A percentile compares a stretch with the other conserved stretches of the same genome.
Conservation (phyloP, 2,797 vertebrate species). For the Hirundo rustica region DNA sequence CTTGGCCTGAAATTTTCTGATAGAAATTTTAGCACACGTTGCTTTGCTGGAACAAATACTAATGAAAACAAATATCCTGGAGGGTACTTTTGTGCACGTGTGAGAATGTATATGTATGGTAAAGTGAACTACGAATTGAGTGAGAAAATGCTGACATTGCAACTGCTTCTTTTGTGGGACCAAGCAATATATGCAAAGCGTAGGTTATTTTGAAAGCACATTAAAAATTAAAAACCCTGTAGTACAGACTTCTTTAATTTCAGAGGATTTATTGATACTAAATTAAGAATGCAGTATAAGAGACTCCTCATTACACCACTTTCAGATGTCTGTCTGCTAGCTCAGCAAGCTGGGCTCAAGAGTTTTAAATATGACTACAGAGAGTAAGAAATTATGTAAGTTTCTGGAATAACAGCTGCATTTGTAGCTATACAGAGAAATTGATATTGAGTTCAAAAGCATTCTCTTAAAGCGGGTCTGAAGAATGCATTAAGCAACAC, state of each 20-base stretch:
- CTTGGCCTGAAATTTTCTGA: neutral
- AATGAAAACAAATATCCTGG: neutral
- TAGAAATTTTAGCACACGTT: neutral
- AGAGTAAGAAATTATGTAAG: neutral
- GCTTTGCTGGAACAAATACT: neutral
- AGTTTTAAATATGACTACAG: neutral
- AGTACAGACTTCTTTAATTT: neutral
- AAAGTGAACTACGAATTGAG: neutral
- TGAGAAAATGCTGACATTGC: neutral
- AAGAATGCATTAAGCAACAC: neutral
- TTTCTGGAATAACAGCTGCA: neutral
- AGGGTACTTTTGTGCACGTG: neutral
- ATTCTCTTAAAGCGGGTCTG: neutral
- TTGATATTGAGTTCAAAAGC: neutral
- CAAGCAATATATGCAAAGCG: neutral
- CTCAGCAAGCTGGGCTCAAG: neutral
- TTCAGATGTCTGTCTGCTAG: neutral
- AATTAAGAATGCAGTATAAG: neutral
- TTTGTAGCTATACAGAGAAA: neutral
- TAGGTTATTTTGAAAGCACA: neutral
- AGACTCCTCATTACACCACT: neutral
- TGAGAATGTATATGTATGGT: neutral
- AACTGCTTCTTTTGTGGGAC: neutral
- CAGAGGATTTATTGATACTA: neutral
- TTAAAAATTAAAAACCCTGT: rapidly evolving